A percentile compares a stretch with the other conserved stretches of the same genome.
These are phyloP conservation scores for Perca fluviatilis DNA, from an alignment of 2,113 vertebrate genomes.

Conservation along the genomic window DNA sequence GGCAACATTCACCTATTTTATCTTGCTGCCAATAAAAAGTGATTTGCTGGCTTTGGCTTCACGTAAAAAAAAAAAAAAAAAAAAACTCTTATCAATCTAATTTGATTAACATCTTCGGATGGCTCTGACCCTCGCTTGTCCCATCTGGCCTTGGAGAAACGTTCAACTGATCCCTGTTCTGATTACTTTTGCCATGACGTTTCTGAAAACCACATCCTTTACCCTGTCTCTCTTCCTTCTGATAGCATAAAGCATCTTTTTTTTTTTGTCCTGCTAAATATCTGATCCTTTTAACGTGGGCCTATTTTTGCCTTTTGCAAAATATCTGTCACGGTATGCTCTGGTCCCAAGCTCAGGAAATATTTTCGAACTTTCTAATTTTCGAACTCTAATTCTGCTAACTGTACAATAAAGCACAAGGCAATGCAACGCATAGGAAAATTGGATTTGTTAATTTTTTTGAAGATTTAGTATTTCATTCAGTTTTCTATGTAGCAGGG, in stretches of 20 bases:
- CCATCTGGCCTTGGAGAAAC: conserved; percentile 34
- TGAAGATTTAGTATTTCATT: background rate
- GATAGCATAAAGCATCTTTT: background rate
- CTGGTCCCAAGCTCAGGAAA: background rate
- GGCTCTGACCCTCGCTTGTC: background rate
- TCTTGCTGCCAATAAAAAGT: conserved; percentile 23
- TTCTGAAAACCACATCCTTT: background rate
- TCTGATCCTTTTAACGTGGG: background rate
- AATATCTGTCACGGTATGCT: background rate
- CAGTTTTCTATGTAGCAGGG: background rate
- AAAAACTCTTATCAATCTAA: conserved; percentile 22
- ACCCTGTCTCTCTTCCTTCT: background rate
- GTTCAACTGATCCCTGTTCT: background rate
- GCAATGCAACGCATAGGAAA: background rate
- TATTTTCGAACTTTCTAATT: background rate
- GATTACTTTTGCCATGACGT: background rate
- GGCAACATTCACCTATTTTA: background rate
- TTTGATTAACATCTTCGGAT: conserved; percentile 30
- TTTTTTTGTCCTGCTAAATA: background rate
- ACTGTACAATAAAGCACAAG: background rate
- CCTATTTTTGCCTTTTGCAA: background rate
- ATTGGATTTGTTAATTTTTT: background rate
- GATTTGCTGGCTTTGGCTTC: conserved; percentile 34
- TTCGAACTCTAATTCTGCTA: background rate
- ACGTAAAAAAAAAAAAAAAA: background rate